Base-by-base conservation (phyloP, 2,113 vertebrate genomes). In the Numenius arquata region DNA sequence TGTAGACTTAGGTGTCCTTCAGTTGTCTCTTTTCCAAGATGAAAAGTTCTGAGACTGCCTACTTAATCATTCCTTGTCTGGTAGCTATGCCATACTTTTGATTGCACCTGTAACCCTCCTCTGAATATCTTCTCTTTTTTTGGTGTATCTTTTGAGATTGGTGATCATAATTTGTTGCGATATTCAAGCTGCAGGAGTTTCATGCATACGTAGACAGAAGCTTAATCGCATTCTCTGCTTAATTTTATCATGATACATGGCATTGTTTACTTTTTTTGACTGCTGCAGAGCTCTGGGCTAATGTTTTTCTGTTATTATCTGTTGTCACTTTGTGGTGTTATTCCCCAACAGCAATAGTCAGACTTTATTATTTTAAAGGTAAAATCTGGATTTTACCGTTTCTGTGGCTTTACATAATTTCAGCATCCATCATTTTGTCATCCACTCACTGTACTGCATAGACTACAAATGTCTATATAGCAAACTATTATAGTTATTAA, bases 221-320 rank as follows among this genome's bases (percentile, higher is more conserved):
- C 27, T 83, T 76, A 85, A 81, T 89, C 2, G 0, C 12, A 47
- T 59, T 91, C 8, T 71, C 4, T 74, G 30, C 21, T 66, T 86
- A 93, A 83, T 77, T 93, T 92, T 36, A 21, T 73, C 8, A 40
- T 40, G 43, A 61, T 85, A 65, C 25, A 30, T 70, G 52, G 11
- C 14, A 52, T 41, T n/a, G 4, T 62, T 85, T 66, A 7, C 1
- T 41, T 62, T 67, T 78, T 88, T 79, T 75, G n/a, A 56, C 21
- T 0, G 0, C 41, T 67, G 18, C 21, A 68, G 12, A 22, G 9
- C 23, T 32, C 59, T 52, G 26, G 26, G 53, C 4, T 89, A 40
- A 66, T 26, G 18, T 52, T 76, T 74, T 77, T 19, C 20, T 76
- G 10, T 55, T 84, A 47, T 16, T 72, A 36, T 56, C 4, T 79